These are phyloP conservation scores for Sarcoramphus papa DNA, from an alignment of 2,797 vertebrate species.

Conservation along the genomic window DNA sequence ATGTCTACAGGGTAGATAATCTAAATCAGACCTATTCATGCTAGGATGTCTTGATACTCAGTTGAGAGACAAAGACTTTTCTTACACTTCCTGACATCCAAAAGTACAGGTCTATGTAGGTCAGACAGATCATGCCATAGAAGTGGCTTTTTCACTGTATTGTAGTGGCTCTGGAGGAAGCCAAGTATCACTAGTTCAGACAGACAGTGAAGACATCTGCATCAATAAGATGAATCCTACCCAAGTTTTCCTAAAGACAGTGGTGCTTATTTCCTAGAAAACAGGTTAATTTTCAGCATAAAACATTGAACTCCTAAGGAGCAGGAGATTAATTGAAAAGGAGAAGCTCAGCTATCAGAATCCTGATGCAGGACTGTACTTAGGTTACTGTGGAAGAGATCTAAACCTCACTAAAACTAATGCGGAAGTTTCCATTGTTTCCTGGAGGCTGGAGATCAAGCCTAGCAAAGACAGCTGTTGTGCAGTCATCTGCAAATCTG, in stretches of 20 bases:
- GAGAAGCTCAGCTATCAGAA: neutral
- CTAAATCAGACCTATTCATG: neutral
- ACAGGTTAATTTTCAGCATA: neutral
- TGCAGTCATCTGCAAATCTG: neutral
- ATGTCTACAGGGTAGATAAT: neutral
- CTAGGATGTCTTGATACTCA: neutral
- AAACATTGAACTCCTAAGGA: neutral
- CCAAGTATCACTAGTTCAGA: neutral
- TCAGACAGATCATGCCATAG: neutral
- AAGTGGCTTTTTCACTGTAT: neutral
- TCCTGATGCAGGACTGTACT: neutral
- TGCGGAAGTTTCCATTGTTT: neutral
- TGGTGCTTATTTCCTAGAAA: neutral
- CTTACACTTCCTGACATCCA: neutral
- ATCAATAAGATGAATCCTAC: neutral
- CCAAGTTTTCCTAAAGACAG: neutral
- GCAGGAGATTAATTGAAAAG: neutral
- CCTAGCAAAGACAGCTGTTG: neutral
- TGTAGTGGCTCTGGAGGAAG: neutral
- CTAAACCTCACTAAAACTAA: neutral
- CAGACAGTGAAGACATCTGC: neutral
- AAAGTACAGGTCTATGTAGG: neutral
- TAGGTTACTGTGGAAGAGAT: neutral
- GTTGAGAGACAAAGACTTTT: neutral
- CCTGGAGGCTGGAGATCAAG: neutral